These are phyloP conservation scores for Phycodurus eques DNA, from an alignment of 2,113 vertebrate genomes.

Conservation along the genomic window DNA sequence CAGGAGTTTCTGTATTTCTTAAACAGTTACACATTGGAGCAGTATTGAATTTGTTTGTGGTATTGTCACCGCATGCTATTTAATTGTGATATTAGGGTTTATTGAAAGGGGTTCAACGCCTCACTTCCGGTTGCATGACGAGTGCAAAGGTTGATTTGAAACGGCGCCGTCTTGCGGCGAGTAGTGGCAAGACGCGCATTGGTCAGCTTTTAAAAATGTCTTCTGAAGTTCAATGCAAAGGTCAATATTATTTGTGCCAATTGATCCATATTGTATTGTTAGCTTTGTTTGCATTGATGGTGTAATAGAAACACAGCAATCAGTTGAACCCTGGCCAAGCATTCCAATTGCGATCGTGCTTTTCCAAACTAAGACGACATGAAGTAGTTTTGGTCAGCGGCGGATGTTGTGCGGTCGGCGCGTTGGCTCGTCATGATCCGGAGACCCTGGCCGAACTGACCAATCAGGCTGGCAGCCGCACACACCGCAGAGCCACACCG, in stretches of 20 bases:
- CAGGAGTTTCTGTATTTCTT: background rate
- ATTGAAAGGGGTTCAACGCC: background rate
- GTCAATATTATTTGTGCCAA: background rate
- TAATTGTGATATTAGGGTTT: background rate
- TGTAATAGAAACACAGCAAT: background rate
- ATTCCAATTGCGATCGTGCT: background rate
- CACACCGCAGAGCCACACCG: slow-evolving; percentile 20
- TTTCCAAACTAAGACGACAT: background rate
- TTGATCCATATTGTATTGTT: background rate
- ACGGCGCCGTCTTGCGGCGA: no score
- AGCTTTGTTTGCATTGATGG: background rate
- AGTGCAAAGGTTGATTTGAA: background rate
- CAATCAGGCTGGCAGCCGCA: slow-evolving; percentile 54
- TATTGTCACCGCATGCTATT: background rate
- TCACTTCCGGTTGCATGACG: background rate
- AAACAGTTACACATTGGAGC: no score
- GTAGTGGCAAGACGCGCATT: background rate
- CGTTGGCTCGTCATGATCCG: slow-evolving; percentile 37
- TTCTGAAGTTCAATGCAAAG: background rate
- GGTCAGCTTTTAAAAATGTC: background rate
- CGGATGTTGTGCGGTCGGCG: slow-evolving; percentile 12
- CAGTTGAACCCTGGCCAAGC: background rate
- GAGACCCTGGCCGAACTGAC: slow-evolving; percentile 25
- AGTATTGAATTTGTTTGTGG: no score
- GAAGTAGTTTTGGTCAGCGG: background rate